phyloP scores from a whole-genome alignment of 2,797 vertebrate genomes.

The Gymnodraco acuticeps region DNA sequence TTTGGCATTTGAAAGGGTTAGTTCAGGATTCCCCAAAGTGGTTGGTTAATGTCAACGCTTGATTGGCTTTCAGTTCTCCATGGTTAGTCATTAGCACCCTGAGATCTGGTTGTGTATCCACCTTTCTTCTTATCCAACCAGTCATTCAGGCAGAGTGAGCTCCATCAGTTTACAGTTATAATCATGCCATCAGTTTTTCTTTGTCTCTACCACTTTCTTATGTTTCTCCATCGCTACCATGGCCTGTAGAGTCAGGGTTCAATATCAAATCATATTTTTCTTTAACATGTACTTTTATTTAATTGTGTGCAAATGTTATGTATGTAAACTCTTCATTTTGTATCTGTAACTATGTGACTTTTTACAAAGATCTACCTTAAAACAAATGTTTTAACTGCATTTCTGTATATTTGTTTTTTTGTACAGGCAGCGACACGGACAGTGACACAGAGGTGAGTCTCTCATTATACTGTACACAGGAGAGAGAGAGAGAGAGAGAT shows the following conservation, averaged over 20 bases:
- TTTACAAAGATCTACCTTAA: background rate
- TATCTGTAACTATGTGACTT: background rate
- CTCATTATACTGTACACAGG: background rate
- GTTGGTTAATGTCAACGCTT: no score
- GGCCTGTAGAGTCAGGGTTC: background rate
- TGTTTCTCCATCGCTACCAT: background rate
- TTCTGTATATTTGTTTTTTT: slow-evolving; percentile 44
- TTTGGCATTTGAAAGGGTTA: no score
- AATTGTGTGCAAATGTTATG: background rate
- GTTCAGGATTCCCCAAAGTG: no score
- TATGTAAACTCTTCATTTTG: no score
- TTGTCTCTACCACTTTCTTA: background rate
- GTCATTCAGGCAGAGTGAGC: slow-evolving; percentile 65
- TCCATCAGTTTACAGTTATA: slow-evolving; percentile 45
- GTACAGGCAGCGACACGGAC: slow-evolving; percentile 95
- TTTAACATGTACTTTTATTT: background rate
- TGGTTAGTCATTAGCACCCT: background rate
- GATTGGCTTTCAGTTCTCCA: no score
- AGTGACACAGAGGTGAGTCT: slow-evolving; percentile 89
- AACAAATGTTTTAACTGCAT: slow-evolving; percentile 6
- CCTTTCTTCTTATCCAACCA: slow-evolving; percentile 35
- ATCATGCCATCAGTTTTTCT: slow-evolving; percentile 19
- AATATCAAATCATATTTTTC: background rate
- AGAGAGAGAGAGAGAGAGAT: slow-evolving; percentile 24
- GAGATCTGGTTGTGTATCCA: background rate